Percentiles rank a stretch among this genome's conserved stretches.
phyloP scores from a whole-genome alignment of 2,888 invertebrate genomes.

The Harpalus rufipes region DNA sequence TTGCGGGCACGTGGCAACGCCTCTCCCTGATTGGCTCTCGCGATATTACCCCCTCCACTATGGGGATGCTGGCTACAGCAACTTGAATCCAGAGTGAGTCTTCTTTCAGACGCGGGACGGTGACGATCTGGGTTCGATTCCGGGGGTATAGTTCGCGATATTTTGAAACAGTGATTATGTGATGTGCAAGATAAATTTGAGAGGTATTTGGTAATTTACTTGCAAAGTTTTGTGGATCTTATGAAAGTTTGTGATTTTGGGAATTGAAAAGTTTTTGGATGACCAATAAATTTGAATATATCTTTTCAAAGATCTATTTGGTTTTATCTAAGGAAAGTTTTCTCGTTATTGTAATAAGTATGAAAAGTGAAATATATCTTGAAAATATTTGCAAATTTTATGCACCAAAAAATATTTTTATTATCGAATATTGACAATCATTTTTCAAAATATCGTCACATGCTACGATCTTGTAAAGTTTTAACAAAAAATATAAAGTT shows the following conservation, averaged over 20 bases:
- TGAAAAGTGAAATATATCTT: background rate
- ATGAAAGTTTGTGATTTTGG: slow-evolving; percentile 24
- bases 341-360: background rate
- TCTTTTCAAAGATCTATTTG: background rate
- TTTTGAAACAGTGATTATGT: background rate
- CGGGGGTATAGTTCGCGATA: background rate
- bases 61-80: slow-evolving; percentile 23
- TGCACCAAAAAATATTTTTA: too few species aligned
- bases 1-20: slow-evolving; percentile 53
- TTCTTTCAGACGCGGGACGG: background rate
- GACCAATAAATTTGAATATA: slow-evolving; percentile 33
- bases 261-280: background rate
- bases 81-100: background rate
- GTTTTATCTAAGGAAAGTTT: background rate
- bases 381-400: background rate
- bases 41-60: slow-evolving; percentile 14
- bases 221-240: slow-evolving; percentile 23
- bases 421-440: too few species aligned
- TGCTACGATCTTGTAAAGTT: too few species aligned
- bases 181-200: background rate
- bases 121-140: slow-evolving; percentile 1
- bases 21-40: slow-evolving; percentile 15
- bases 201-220: slow-evolving; percentile 21
- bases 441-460: too few species aligned
- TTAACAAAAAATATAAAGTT: too few species aligned